These are phyloP conservation scores for Scomber scombrus DNA, from an alignment of 2,113 vertebrate genomes.

Conservation along the genomic window DNA sequence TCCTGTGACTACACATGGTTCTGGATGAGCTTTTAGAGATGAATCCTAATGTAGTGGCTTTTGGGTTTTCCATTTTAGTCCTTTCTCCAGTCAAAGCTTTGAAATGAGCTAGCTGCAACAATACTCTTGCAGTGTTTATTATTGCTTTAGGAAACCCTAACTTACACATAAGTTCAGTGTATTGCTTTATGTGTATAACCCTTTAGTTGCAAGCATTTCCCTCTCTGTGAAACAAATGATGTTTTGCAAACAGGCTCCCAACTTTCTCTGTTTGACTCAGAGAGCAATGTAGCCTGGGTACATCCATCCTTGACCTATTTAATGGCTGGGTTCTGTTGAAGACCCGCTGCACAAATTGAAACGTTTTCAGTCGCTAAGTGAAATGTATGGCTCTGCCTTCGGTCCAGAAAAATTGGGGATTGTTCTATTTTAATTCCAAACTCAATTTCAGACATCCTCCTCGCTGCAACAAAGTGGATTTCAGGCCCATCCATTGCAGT, in stretches of 20 bases:
- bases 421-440: slow-evolving; percentile 89
- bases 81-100: slow-evolving; percentile 21
- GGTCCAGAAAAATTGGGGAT: slow-evolving; percentile 81
- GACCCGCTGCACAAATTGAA: slow-evolving; percentile 82
- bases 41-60: neutral
- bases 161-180: slow-evolving; percentile 34
- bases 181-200: slow-evolving; percentile 31
- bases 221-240: slow-evolving; percentile 53
- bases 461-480: slow-evolving; percentile 78
- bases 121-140: slow-evolving; percentile 2
- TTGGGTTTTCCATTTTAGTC: slow-evolving; percentile 21
- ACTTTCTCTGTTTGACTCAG: slow-evolving; percentile 67
- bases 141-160: slow-evolving; percentile 16
- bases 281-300: slow-evolving; percentile 68
- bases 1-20: slow-evolving; percentile 33
- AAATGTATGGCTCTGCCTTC: slow-evolving; percentile 85
- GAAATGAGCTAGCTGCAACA: slow-evolving; percentile 16
- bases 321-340: slow-evolving; percentile 83
- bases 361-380: slow-evolving; percentile 85
- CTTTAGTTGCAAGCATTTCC: slow-evolving; percentile 35
- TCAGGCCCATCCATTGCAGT: slow-evolving; percentile 80
- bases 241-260: slow-evolving; percentile 40
- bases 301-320: slow-evolving; percentile 86
- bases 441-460: slow-evolving; percentile 82
- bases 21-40: neutral